Base-by-base conservation (phyloP, 1,140 invertebrate genomes). In the Chironomus striatipennis region DNA sequence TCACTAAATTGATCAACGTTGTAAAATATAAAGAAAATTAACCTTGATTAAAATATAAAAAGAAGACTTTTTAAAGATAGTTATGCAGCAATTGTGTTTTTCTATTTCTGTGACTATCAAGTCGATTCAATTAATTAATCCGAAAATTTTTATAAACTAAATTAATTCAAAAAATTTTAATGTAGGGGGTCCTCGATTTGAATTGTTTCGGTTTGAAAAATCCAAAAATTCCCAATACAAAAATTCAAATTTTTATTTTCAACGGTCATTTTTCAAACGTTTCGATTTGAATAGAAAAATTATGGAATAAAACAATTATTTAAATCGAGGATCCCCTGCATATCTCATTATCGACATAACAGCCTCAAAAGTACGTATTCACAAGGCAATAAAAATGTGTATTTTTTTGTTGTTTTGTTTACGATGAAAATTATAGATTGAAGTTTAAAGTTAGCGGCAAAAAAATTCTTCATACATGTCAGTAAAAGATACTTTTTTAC, bases 361-460 rank as follows among this genome's bases (percentile, higher is more conserved):
- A 57, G 47, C 47, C 47, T 57, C 47, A 57, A 57, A 57, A 57
- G 47, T 70, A 18, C 18, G 17, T 21, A 70, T 70, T 70, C 65
- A 70, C 65, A 70, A 70, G 65, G 65, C 65, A 70, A 70, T n/a
- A 57, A 20, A 70, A 70, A 70, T 70, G 65, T 70, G 65, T 70
- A 70, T 70, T 34, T 34, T 34, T 34, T 34, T 34, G 1, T 1
- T 34, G 24, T 34, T 34, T 5, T 1, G 5, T 34, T 34, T 2
- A 5, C 24, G 24, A 34, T 34, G 24, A 5, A 57, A 57, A 10
- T n/a, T n/a, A 57, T 4, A n/a, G 47, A 57, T n/a, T n/a, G 12
- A 57, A 57, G 47, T 12, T 57, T 57, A 1, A 34, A 34, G 24
- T 34, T 15, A 15, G 47, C 12, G 47, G 47, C 12, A 34, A 34